phyloP scores from a whole-genome alignment of 2,888 invertebrate genomes.

The Pimpla rufipes region DNA sequence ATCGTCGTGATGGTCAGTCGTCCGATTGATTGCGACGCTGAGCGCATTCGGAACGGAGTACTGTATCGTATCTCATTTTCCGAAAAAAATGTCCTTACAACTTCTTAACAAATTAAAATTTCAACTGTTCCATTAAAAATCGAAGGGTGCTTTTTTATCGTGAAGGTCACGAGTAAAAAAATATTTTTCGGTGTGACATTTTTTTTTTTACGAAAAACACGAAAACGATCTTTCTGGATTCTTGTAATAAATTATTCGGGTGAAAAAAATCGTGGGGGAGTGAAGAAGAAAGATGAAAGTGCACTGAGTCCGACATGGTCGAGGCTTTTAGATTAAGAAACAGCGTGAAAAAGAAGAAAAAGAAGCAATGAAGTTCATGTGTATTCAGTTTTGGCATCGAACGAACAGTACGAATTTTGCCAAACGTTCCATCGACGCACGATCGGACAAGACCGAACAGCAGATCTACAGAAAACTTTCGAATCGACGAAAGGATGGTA shows the following conservation, averaged over 20 bases:
- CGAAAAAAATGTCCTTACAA: neutral
- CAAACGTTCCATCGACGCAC: neutral
- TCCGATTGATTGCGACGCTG: constrained; percentile 49
- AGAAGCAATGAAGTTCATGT: constrained; percentile 64
- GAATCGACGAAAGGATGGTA: constrained; percentile 72
- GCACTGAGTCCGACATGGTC: constrained; percentile 6
- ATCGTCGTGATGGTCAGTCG: constrained; percentile 57
- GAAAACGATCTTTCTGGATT: neutral
- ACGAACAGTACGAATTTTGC: constrained; percentile 43
- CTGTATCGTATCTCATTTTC: neutral
- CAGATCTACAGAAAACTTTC: constrained; percentile 72
- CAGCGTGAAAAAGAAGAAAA: neutral
- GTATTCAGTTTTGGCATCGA: constrained; percentile 52
- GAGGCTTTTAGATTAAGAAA: neutral
- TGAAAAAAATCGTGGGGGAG: neutral
- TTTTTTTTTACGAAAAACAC: neutral
- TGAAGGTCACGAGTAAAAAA: neutral
- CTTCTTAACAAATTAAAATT: neutral
- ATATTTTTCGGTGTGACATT: neutral
- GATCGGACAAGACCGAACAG: constrained; percentile 41
- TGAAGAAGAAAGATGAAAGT: neutral
- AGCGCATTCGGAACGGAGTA: constrained; percentile 9
- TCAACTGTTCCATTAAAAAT: neutral
- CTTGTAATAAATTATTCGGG: neutral
- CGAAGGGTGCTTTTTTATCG: neutral